These are phyloP conservation scores for Crossocerus cetratus DNA, from an alignment of 2,888 invertebrate genomes.

Conservation along the genomic window DNA sequence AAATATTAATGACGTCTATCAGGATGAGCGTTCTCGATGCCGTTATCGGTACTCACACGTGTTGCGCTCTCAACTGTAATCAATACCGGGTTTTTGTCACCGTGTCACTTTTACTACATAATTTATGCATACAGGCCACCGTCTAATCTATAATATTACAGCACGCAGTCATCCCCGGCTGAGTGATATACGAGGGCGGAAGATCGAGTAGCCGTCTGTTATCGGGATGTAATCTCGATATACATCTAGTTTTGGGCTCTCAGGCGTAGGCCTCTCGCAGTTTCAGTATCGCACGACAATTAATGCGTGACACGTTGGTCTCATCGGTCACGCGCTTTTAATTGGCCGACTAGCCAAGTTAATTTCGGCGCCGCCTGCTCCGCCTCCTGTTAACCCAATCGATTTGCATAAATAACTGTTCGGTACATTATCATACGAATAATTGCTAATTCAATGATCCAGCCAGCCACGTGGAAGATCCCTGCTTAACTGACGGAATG, in stretches of 20 bases:
- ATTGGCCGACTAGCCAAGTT: not conserved
- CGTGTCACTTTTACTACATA: slow-evolving; percentile 15
- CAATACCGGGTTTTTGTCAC: slow-evolving; percentile 17
- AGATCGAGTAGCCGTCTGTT: slow-evolving; percentile 1
- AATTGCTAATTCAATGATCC: too few species aligned
- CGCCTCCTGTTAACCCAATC: not conserved
- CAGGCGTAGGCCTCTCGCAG: not conserved
- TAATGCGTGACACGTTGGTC: not conserved
- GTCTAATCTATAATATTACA: not conserved
- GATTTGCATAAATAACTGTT: not conserved
- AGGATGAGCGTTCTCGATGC: not conserved
- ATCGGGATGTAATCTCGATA: not conserved
- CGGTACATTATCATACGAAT: too few species aligned
- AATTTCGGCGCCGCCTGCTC: not conserved
- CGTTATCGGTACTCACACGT: not conserved
- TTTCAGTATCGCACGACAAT: not conserved
- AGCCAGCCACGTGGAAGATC: too few species aligned
- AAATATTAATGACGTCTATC: too few species aligned
- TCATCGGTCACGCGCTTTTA: not conserved
- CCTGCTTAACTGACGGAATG: too few species aligned
- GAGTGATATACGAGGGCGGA: not conserved
- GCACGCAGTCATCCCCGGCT: not conserved
- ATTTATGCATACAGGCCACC: slow-evolving; percentile 26
- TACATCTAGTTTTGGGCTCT: slow-evolving; percentile 13
- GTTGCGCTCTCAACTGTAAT: not conserved